Evolutionary conservation across 2,888 invertebrate species (phyloP).

Genomic region (Parochlus steinenii): DNA sequence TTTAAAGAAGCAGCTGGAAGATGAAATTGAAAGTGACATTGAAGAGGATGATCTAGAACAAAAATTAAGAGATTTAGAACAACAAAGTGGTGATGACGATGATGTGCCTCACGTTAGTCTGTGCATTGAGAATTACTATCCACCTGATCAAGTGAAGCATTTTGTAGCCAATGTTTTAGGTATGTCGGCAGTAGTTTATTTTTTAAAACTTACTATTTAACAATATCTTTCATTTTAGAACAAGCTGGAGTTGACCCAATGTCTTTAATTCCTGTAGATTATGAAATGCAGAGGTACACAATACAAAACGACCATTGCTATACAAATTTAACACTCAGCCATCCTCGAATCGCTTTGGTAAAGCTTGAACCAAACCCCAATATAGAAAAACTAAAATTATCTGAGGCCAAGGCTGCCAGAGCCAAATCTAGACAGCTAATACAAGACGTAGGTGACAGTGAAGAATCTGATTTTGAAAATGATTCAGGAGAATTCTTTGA

Average conservation of each 20-base stretch:
- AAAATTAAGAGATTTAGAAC: constrained; percentile 15
- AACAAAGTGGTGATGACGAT: constrained; percentile 14
- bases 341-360: too few relatives aligned
- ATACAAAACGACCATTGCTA: constrained; percentile 70
- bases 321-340: constrained; percentile 44
- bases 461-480: constrained; percentile 11
- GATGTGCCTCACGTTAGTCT: constrained; percentile 40
- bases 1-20: constrained; percentile 4
- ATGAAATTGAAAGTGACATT: constrained; percentile 6
- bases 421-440: too few relatives aligned
- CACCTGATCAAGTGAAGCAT: constrained; percentile 30
- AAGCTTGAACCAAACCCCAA: too few relatives aligned
- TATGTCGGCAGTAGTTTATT: constrained; percentile 17
- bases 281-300: constrained; percentile 28
- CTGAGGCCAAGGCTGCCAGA: too few relatives aligned
- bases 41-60: constrained; percentile 16
- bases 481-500: constrained; percentile 2
- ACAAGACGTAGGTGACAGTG: constrained; percentile 1
- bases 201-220: constrained; percentile 6
- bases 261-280: constrained; percentile 23
- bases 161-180: constrained; percentile 32
- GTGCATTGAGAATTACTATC: constrained; percentile 47
- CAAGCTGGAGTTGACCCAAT: constrained; percentile 24
- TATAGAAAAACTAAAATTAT: too few relatives aligned
- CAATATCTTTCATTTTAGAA: constrained; percentile 18